Evolutionary conservation across 2,797 vertebrate species (phyloP).

Genomic region (Enteromius unitaeniatus): DNA sequence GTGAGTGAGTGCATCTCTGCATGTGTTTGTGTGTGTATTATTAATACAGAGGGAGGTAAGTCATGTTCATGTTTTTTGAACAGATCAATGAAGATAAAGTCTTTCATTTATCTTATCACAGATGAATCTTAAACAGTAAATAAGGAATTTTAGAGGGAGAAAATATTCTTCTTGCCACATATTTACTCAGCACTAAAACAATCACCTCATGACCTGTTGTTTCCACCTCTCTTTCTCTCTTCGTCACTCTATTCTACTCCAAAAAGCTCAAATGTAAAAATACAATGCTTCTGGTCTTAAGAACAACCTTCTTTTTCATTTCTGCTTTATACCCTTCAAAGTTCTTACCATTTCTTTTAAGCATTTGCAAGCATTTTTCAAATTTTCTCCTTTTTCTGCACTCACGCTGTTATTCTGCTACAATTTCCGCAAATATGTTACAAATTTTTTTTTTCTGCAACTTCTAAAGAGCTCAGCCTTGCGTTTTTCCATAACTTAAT

Average conservation of each 20-base stretch:
- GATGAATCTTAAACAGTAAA: conserved; percentile 38
- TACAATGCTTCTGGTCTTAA: conserved; percentile 12
- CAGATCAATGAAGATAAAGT: conserved; percentile 38
- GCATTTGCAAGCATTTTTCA: conserved; percentile 9
- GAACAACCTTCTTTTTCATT: neutral
- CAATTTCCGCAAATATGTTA: conserved; percentile 16
- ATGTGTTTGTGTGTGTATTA: conserved; percentile 51
- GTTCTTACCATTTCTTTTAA: conserved; percentile 9
- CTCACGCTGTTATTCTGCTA: neutral
- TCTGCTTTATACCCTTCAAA: neutral
- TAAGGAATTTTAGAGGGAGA: conserved; percentile 1
- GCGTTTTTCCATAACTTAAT: conserved; percentile 4
- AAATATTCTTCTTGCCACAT: conserved; percentile 14
- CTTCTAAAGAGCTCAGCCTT: neutral
- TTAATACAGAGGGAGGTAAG: conserved; percentile 26
- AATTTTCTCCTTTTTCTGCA: neutral
- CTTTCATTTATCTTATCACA: conserved; percentile 45
- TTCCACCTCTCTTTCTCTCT: conserved; percentile 1
- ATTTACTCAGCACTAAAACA: conserved; percentile 26
- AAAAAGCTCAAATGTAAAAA: conserved; percentile 17
- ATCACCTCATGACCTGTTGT: conserved; percentile 9
- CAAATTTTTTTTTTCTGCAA: neutral
- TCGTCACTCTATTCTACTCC: neutral
- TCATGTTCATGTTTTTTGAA: conserved; percentile 37
- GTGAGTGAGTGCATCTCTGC: conserved; percentile 52